These are phyloP conservation scores for Mastomys natalensis DNA, from an alignment of 2,113 vertebrate genomes.

Conservation along the genomic window DNA sequence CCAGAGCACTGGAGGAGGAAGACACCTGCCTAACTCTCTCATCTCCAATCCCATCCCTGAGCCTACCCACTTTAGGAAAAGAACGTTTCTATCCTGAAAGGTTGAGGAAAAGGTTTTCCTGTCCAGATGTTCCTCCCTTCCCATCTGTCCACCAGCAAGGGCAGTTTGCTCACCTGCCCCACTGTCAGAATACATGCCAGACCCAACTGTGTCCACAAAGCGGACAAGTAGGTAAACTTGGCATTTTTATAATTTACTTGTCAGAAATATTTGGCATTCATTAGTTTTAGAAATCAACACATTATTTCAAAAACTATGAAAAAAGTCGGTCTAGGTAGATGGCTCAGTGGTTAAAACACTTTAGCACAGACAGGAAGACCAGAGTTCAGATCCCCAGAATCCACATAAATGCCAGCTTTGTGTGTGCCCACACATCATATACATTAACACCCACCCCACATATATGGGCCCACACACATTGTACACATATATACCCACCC, in stretches of 20 bases:
- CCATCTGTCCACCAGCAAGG: no score
- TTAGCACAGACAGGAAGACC: no score
- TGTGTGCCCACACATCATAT: neutral
- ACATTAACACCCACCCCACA: neutral
- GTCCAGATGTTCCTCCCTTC: neutral
- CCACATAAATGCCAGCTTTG: neutral
- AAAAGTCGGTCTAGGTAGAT: neutral
- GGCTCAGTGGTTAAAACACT: neutral
- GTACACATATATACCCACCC: neutral
- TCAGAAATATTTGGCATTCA: neutral
- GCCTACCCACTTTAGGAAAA: neutral
- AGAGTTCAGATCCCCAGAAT: neutral
- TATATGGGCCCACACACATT: neutral
- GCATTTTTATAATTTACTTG: neutral
- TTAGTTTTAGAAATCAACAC: neutral
- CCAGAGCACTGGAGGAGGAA: neutral
- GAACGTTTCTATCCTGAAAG: neutral
- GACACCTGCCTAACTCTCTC: no score
- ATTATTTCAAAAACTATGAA: constrained; percentile 42
- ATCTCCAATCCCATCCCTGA: neutral
- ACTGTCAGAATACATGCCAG: neutral
- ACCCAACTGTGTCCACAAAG: neutral
- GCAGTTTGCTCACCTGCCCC: neutral
- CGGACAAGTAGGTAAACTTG: neutral
- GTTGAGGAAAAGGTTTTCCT: neutral